phyloP scores from a whole-genome alignment of 2,797 vertebrate species.

The Euthynnus affinis region DNA sequence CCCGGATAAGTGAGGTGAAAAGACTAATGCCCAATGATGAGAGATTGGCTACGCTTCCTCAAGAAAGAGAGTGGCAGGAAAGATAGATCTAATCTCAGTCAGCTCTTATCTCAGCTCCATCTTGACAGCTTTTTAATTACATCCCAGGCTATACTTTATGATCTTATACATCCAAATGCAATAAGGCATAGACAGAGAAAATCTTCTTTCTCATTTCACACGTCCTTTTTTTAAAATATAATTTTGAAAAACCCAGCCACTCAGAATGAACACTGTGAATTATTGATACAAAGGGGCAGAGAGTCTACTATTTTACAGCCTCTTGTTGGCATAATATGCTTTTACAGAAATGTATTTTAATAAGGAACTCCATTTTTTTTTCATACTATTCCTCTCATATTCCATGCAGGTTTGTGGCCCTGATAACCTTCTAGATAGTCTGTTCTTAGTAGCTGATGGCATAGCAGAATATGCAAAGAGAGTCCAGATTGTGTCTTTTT shows the following conservation, averaged over 20 bases:
- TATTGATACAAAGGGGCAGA: conserved; percentile 20
- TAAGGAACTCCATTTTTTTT: conserved; percentile 7
- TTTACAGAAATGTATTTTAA: conserved; percentile 33
- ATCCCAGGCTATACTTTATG: neutral
- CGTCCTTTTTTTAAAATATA: conserved; percentile 26
- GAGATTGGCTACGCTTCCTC: conserved; percentile 15
- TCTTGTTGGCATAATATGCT: conserved; percentile 12
- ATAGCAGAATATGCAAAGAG: neutral
- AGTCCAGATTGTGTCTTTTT: neutral
- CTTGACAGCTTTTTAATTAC: conserved; percentile 25
- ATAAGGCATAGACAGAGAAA: neutral
- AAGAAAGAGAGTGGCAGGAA: neutral
- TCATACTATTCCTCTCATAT: conserved; percentile 13
- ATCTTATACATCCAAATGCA: conserved; percentile 11
- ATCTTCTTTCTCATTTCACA: neutral
- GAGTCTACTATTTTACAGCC: conserved; percentile 1
- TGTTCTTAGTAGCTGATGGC: neutral
- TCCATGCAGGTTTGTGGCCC: neutral
- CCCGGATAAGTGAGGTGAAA: conserved; percentile 19
- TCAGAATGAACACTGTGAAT: conserved; percentile 15
- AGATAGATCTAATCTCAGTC: conserved; percentile 15
- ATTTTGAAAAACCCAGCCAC: conserved; percentile 22
- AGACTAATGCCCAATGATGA: conserved; percentile 21
- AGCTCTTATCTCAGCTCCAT: conserved; percentile 2
- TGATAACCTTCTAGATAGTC: neutral